A percentile compares a stretch with the other conserved stretches of the same genome.
phyloP scores from a whole-genome alignment of 2,113 vertebrate genomes.

The Charadrius vociferus region DNA sequence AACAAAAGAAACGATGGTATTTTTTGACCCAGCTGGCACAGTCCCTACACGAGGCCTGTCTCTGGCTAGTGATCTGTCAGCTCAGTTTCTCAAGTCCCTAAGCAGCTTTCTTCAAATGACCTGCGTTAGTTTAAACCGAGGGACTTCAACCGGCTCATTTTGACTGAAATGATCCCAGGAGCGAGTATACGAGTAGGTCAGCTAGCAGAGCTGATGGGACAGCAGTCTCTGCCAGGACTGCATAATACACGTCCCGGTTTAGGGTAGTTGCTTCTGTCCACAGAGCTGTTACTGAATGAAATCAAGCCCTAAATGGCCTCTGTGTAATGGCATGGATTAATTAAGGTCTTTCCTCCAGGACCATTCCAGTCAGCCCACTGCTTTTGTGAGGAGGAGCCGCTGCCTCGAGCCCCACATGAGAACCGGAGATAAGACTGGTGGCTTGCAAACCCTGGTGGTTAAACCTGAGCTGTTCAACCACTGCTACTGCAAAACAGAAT shows the following conservation, averaged over 20 bases:
- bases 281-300: neutral
- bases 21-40: neutral
- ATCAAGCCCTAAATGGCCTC: neutral
- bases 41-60: neutral
- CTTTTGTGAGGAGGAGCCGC: neutral
- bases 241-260: neutral
- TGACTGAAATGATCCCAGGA: neutral
- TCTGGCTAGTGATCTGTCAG: neutral
- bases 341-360: neutral
- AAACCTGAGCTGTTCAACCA: neutral
- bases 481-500: neutral
- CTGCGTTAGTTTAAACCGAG: neutral
- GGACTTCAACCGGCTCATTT: neutral
- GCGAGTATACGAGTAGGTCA: accelerated
- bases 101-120: neutral
- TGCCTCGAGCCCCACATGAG: neutral
- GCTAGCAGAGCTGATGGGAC: neutral
- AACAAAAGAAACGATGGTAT: neutral
- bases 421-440: neutral
- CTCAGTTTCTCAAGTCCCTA: neutral
- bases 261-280: neutral
- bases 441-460: neutral
- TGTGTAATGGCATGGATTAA: neutral
- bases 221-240: neutral
- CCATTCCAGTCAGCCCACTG: neutral